Evolutionary conservation across 1,140 invertebrate species (phyloP), one percentile per base, ranked within the genome.

Genomic region (Diplogasteroides magnus): DNA sequence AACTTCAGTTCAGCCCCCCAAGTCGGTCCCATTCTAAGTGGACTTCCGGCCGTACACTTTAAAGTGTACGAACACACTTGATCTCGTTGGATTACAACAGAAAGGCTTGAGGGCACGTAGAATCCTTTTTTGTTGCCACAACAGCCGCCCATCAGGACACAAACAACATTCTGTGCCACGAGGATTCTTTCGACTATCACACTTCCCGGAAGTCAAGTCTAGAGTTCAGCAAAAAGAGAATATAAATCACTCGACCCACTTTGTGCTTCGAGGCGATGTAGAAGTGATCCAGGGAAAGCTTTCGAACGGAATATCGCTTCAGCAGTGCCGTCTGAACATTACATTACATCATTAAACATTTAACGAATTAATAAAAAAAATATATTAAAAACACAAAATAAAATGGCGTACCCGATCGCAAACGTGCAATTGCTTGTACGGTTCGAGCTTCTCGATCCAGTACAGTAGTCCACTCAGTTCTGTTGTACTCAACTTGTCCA

Each of bases 381-480:
- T 19, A 23, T 62, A 19, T 26, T 0, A 57, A 62, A 19, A 19
- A 27, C 23, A 62, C 19, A 25, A 0, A 19, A 19, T 62, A 71
- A 71, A 15, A 61, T 0, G 31, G 15, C 15, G n/a, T 15, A 71
- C 70, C 71, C 62, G 27, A 25, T 75, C 74, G 3, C 31, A 59
- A 15, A 32, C 37, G 15, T 66, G 71, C 14, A 75, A 23, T 15
- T 70, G 23, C 29, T 14, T 29, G 56, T 63, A 75, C 2, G 74
- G 74, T 14, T 68, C 55, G 25, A 76, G 62, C 65, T 75, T 75
- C 61, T 75, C 74, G 19, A 75, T 67, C 74, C 74, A 75, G 37
- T 65, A 75, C 28, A 75, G 61, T 1, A 75, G 56, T 23, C 71
- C 74, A 31, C 61, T 68, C 59, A 75, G 31, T 37, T 75, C 74